Evolutionary conservation across 2,113 vertebrate genomes (phyloP), one percentile per base, ranked within the genome.

Genomic region (Labeo rohita): DNA sequence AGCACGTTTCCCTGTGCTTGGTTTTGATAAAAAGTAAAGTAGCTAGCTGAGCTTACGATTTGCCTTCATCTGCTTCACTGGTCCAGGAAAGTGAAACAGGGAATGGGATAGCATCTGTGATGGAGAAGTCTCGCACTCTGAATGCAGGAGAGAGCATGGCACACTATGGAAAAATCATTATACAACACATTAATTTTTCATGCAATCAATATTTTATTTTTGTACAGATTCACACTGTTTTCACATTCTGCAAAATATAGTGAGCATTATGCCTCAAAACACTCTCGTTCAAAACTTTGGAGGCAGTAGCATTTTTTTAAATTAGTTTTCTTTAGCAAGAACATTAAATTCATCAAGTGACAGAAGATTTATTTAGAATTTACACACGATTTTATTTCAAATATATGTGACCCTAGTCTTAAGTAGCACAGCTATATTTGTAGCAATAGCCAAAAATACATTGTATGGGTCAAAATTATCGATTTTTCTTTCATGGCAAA

Each of bases 131-230:
- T 90, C 95, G 87, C 72, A 96, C 95, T 94, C 95, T 96, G 91
- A 96, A 96, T 68, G 95, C 95, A 52, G 95, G 95, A 56, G 95
- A 96, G 88, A 97, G 93, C 86, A 95, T 95, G 65, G 95, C 95
- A 90, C 95, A 96, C 96, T 96, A 83, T 2, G 89, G 84, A 79
- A 70, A 86, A 74, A 76, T 0, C 47, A 50, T 43, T 9, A n/a
- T 56, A 56, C 16, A 39, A 1, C 28, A 56, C 3, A 43, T 43
- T 21, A 59, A 56, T 23, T 23, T 61, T 80, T 43, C 11, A 61
- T 61, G 59, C 34, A 21, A 78, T 34, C 72, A 49, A 56, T 54
- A 8, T 45, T 36, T 21, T n/a, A 80, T 80, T 56, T 79, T 43
- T 54, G 23, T 39, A 43, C 39, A 63, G 52, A 61, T 79, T 50